phyloP scores from a whole-genome alignment of 2,113 vertebrate species.

The Anas platyrhynchos region DNA sequence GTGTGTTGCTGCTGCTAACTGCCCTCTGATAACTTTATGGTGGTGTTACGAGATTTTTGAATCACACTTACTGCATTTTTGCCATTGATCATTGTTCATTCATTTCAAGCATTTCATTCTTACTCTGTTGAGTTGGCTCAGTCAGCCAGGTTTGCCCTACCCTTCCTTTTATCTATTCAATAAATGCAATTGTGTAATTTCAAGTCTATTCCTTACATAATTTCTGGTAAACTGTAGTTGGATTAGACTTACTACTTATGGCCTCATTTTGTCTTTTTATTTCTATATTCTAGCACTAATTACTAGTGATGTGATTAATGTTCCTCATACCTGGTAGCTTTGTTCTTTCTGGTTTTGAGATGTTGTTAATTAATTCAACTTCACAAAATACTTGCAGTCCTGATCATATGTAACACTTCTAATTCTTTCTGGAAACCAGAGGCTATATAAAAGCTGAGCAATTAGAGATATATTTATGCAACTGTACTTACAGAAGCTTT shows the following conservation, averaged over 20 bases:
- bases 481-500: conserved; percentile 18
- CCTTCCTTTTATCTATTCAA: neutral
- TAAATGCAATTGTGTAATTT: neutral
- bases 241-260: conserved; percentile 60
- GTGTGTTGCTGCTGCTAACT: neutral
- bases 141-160: neutral
- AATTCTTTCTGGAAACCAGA: conserved; percentile 63
- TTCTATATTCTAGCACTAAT: conserved; percentile 74
- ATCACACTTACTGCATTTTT: neutral
- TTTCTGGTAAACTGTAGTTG: conserved; percentile 49
- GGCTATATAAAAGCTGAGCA: conserved; percentile 45
- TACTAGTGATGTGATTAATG: conserved; percentile 79
- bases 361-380: conserved; percentile 79
- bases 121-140: neutral
- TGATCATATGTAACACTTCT: conserved; percentile 47
- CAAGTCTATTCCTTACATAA: conserved; percentile 5
- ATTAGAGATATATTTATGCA: conserved; percentile 45
- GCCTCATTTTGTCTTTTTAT: conserved; percentile 71
- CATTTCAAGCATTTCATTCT: neutral
- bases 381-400: conserved; percentile 57
- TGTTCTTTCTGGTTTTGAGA: conserved; percentile 75
- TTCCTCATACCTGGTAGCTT: conserved; percentile 67
- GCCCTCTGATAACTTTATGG: neutral
- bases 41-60: neutral
- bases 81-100: neutral